Evolutionary conservation across 2,888 invertebrate species (phyloP), one percentile per base, ranked within the genome.

Genomic region (Listrodromus nycthemerus): DNA sequence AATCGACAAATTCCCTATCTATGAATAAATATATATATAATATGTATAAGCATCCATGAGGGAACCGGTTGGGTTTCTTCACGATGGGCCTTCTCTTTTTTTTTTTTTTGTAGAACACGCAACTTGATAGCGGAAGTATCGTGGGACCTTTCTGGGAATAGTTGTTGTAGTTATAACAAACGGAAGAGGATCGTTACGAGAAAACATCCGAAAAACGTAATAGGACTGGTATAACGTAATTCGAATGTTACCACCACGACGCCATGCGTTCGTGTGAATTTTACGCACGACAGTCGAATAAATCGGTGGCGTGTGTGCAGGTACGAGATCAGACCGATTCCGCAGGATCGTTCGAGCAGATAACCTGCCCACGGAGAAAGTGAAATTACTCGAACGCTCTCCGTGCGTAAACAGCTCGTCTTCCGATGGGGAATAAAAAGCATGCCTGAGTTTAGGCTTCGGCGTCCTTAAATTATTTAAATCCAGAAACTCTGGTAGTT

Each of bases 351-450:
- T 65, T 79, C 79, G 55, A 66, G 65, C 79, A 75, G 83, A 83
- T 79, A 83, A 83, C 79, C 79, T 69, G 78, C 77, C 55, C 48
- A 33, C 5, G 79, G 83, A 83, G 83, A 83, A 83, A 83, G 83
- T 83, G 70, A 79, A 79, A 79, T 83, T 79, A 79, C 75, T 70
- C 37, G 66, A 48, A 55, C 55, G 67, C 73, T 65, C 41, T 65
- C 37, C 41, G 58, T 55, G 79, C 83, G 83, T 66, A 79, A 78
- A 74, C 82, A 74, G 50, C 45, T n/a, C 58, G 70, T 71, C 41
- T 74, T 83, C 79, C 37, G 66, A 79, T 79, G 71, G 50, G 58
- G 69, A 74, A 61, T 79, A 79, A 63, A 41, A 78, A 33, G 7
- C 27, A 50, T 27, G 21, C 8, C 52, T 21, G n/a, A 19, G 5